phyloP scores from a whole-genome alignment of 2,888 invertebrate genomes.

The Agrochola circellaris region DNA sequence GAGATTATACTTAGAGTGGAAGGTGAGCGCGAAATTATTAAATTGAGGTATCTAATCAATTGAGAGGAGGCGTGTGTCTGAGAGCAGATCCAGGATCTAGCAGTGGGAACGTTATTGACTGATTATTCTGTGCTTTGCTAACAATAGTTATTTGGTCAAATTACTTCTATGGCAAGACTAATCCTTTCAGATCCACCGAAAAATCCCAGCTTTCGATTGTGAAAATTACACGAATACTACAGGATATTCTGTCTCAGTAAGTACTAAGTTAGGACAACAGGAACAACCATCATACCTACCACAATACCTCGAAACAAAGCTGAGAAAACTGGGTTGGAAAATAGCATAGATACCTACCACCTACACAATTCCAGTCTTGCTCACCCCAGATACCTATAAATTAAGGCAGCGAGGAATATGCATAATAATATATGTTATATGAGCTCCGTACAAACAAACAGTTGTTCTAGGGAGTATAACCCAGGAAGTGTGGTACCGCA shows the following conservation, averaged over 20 bases:
- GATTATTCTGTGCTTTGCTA: background rate
- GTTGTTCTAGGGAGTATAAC: conserved; percentile 85
- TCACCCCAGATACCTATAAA: conserved; percentile 66
- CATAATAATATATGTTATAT: conserved; percentile 78
- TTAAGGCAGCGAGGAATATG: conserved; percentile 70
- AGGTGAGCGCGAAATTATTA: background rate
- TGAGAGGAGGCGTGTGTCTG: background rate
- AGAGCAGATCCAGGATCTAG: too few relatives aligned
- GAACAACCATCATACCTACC: background rate
- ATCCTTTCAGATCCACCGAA: background rate
- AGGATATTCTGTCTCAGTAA: background rate
- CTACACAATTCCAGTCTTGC: conserved; percentile 37
- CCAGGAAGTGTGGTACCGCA: conserved; percentile 82
- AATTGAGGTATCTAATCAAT: background rate
- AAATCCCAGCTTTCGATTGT: background rate
- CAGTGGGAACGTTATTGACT: background rate
- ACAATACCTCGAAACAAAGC: background rate
- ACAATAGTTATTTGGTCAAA: background rate
- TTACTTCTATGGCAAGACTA: background rate
- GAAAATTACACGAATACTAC: background rate
- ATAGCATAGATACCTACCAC: conserved; percentile 28
- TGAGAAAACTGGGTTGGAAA: conserved; percentile 9
- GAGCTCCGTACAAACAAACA: conserved; percentile 86
- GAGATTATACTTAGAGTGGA: background rate
- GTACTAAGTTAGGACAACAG: background rate